These are phyloP conservation scores for Crossocerus cetratus DNA, from an alignment of 2,888 invertebrate genomes.

Conservation along the genomic window DNA sequence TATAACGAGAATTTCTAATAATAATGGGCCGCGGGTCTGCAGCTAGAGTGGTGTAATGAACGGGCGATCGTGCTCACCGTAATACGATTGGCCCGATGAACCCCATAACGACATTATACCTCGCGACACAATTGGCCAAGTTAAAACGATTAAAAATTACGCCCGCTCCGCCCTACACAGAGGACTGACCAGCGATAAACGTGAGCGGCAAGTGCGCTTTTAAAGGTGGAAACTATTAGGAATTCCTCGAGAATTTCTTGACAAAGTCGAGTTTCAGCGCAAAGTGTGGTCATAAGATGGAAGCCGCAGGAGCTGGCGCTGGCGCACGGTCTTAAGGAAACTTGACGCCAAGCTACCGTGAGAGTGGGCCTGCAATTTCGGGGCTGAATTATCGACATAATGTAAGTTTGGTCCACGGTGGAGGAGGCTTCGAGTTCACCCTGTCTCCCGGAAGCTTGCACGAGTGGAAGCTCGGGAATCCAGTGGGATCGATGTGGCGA, in stretches of 20 bases:
- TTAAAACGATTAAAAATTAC: not conserved
- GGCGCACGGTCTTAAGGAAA: conserved; percentile 30
- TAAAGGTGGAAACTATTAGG: not conserved
- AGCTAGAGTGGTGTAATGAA: conserved; percentile 4
- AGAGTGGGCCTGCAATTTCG: conserved; percentile 32
- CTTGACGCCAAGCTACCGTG: conserved; percentile 29
- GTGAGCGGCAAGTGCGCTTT: not conserved
- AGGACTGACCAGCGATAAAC: not conserved
- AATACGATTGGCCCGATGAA: not conserved
- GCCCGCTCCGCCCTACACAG: not conserved
- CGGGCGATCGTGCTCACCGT: not conserved
- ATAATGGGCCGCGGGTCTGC: not conserved
- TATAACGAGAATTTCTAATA: conserved; percentile 10
- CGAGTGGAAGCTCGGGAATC: not conserved
- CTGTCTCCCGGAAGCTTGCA: not conserved
- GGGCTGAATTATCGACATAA: conserved; percentile 56
- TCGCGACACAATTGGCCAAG: not conserved
- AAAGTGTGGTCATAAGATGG: conserved; percentile 8
- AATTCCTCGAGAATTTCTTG: conserved; percentile 14
- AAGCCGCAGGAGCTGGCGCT: conserved; percentile 15
- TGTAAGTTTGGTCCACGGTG: conserved; percentile 48
- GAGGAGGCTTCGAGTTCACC: conserved; percentile 19
- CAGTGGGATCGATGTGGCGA: conserved; percentile 55
- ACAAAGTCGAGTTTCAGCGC: conserved; percentile 25
- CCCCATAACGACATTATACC: not conserved